Evolutionary conservation across 2,113 vertebrate species (phyloP).

Genomic region (Oryzias celebensis): DNA sequence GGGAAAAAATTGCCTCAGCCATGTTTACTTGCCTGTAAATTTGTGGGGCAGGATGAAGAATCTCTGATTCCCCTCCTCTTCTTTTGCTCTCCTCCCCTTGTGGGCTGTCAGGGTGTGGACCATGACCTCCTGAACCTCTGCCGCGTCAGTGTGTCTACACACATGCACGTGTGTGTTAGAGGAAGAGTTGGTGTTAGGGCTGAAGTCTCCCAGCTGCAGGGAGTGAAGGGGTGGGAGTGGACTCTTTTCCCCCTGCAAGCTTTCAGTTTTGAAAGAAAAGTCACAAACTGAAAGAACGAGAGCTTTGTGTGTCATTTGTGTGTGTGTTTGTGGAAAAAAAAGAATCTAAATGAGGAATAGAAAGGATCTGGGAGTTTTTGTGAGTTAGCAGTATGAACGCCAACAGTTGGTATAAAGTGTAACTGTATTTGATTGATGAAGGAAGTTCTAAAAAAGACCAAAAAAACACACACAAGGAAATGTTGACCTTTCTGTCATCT

Average conservation of each 20-base stretch:
- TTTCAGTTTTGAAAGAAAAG: conserved; percentile 71
- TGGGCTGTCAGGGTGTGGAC: conserved; percentile 65
- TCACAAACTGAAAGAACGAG: conserved; percentile 73
- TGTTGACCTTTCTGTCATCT: too few species aligned
- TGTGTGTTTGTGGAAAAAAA: conserved; percentile 23
- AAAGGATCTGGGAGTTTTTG: neutral
- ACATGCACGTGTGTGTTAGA: conserved; percentile 16
- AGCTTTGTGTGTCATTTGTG: conserved; percentile 68
- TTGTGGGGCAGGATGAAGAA: conserved; percentile 52
- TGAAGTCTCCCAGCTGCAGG: conserved; percentile 73
- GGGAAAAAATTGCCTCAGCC: conserved; percentile 51
- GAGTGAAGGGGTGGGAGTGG: conserved; percentile 53
- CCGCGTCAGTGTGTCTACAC: conserved; percentile 33
- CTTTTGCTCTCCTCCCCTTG: conserved; percentile 53
- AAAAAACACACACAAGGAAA: too few species aligned
- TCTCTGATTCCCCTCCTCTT: conserved; percentile 65
- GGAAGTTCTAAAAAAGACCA: too few species aligned
- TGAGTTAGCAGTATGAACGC: too few species aligned
- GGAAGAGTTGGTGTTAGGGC: conserved; percentile 46
- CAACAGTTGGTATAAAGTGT: too few species aligned
- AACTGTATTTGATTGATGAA: too few species aligned
- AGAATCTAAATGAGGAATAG: conserved; percentile 20
- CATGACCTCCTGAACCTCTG: conserved; percentile 69
- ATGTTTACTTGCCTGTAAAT: conserved; percentile 69
- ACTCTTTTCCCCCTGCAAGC: conserved; percentile 56